These are phyloP conservation scores for Tetramorium simillimum DNA, from an alignment of 1,140 invertebrate genomes.

Conservation along the genomic window DNA sequence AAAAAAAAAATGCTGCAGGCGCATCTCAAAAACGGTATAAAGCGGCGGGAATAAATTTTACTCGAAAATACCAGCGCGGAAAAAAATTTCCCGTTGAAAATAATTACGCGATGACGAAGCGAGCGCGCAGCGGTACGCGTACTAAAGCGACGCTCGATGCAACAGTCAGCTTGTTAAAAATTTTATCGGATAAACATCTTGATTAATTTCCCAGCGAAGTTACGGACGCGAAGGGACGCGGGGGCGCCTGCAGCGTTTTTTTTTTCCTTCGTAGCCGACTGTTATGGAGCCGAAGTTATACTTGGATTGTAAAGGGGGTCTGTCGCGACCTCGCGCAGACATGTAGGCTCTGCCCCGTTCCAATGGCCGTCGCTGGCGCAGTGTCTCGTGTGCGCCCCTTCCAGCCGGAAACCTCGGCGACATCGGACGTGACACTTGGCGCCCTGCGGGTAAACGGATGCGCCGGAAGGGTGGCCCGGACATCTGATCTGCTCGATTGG, in stretches of 20 bases:
- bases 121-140: background rate
- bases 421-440: conserved; percentile 87
- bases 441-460: conserved; percentile 81
- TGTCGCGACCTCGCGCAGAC: conserved; percentile 75
- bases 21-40: background rate
- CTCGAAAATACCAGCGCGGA: background rate
- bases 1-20: conserved; percentile 13
- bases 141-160: background rate
- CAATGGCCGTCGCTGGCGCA: conserved; percentile 86
- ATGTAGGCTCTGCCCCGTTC: conserved; percentile 84
- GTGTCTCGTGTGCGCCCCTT: conserved; percentile 84
- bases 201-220: conserved; percentile 18
- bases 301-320: conserved; percentile 73
- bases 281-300: conserved; percentile 42
- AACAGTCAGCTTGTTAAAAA: conserved; percentile 38
- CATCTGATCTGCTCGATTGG: conserved; percentile 77
- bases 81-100: background rate
- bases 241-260: conserved; percentile 19
- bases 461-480: conserved; percentile 78
- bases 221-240: background rate
- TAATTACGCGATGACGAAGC: background rate
- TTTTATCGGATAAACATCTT: conserved; percentile 37
- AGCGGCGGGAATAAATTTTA: background rate
- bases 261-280: background rate
- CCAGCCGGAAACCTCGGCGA: conserved; percentile 84